Conservation (phyloP, 2,888 invertebrate species). For the Sarcophaga caerulescens region DNA sequence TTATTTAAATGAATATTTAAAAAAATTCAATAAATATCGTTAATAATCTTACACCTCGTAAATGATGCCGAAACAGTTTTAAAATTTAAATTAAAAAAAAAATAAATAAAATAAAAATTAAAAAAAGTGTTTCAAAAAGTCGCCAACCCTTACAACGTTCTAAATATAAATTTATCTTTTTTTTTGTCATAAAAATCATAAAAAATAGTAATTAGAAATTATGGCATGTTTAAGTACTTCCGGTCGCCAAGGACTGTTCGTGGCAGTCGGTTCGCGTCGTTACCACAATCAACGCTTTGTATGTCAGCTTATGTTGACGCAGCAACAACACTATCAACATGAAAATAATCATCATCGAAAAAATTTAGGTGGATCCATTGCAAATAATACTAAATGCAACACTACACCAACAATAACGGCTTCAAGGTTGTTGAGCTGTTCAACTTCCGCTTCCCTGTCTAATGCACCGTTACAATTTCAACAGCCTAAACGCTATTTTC, state of each 20-base stretch:
- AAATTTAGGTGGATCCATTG: conserved; percentile 49
- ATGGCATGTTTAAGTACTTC: conserved; percentile 80
- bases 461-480: conserved; percentile 64
- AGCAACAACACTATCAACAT: conserved; percentile 66
- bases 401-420: conserved; percentile 33
- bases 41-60: conserved; percentile 37
- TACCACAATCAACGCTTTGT: conserved; percentile 76
- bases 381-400: conserved; percentile 39
- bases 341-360: conserved; percentile 52
- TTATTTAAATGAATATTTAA: conserved; percentile 23
- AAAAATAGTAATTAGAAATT: conserved; percentile 50
- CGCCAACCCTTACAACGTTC: conserved; percentile 10
- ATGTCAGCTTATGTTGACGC: conserved; percentile 73
- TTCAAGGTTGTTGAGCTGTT: conserved; percentile 65
- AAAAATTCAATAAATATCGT: conserved; percentile 7
- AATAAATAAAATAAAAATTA: background rate
- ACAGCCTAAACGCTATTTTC: conserved; percentile 71
- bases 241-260: conserved; percentile 75
- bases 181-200: conserved; percentile 40
- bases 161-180: conserved; percentile 36
- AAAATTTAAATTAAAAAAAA: conserved; percentile 14
- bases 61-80: conserved; percentile 57
- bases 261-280: conserved; percentile 75
- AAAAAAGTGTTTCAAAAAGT: conserved; percentile 13
- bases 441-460: conserved; percentile 66